Base-by-base conservation (phyloP, 2,797 vertebrate genomes). In the Hippocampus kuda region DNA sequence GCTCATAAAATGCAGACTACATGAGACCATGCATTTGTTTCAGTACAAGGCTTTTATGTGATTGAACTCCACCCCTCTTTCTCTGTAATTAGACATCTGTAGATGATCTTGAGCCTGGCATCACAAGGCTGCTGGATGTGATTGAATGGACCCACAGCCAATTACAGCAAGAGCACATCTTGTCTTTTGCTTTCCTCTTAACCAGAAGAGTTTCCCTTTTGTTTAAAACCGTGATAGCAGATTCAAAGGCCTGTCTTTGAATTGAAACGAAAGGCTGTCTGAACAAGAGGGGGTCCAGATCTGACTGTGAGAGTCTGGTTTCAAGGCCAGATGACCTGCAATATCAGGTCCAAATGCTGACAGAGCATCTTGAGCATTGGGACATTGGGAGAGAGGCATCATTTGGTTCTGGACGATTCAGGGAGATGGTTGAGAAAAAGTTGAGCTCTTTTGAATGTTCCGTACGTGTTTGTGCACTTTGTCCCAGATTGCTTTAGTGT, bases 81-180 rank as follows among this genome's bases (percentile, higher is more conserved):
- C 75, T 53, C 77, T 74, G 66, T 77, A 84, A 81, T 83, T 81
- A 83, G 70, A 83, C 89, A 88, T 89, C 86, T 89, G 89, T 86
- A 86, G 80, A 81, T 72, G 22, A 84, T 88, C 81, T 84, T 69
- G n/a, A 18, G 66, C 65, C 62, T 66, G 73, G 60, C 60, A 62
- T 62, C 34, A 62, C 24, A 15, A 38, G 34, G 30, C 59, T 60
- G 16, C 59, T 20, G 6, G 59, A 60, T 34, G 7, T 34, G 59
- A 41, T 22, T 41, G 34, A 41, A 62, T 11, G 34, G 10, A n/a
- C 34, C 20, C 22, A n/a, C 34, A 62, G 38, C 20, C 34, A 62
- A 62, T 22, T 22, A 62, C 5, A 62, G 34, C 60, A 41, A 62
- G 18, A 22, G 20, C 4, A 38, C 9, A 16, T 62, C 10, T 38